phyloP scores from a whole-genome alignment of 2,797 vertebrate species.

The Acrocephalus scirpaceus region DNA sequence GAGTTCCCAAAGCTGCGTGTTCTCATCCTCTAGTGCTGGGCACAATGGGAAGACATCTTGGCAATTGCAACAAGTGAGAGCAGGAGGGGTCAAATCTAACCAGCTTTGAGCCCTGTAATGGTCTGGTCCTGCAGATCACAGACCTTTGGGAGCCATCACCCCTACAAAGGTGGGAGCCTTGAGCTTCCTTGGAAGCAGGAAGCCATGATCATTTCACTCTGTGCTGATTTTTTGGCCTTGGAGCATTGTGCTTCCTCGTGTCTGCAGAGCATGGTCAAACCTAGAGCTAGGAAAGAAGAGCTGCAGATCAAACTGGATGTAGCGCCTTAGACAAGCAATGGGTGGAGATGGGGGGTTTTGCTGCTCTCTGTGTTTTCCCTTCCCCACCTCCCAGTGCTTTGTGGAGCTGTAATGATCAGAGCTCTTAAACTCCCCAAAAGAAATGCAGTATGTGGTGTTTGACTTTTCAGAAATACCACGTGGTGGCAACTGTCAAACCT shows the following conservation, averaged over 20 bases:
- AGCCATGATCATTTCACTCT: background rate
- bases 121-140: background rate
- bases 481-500: background rate
- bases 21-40: accelerated
- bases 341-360: background rate
- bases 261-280: background rate
- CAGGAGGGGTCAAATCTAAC: background rate
- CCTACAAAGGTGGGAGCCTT: background rate
- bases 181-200: background rate
- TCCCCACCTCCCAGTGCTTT: background rate
- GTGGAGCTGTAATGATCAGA: background rate
- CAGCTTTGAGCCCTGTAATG: accelerated
- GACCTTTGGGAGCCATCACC: background rate
- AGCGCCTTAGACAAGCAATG: background rate
- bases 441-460: background rate
- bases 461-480: background rate
- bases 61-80: background rate
- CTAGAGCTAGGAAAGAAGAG: background rate
- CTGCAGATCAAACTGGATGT: accelerated
- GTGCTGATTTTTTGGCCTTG: background rate
- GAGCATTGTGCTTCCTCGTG: accelerated
- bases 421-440: background rate
- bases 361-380: background rate
- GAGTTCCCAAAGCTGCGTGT: background rate
- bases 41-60: background rate